phyloP scores from a whole-genome alignment of 2,888 invertebrate species.

The Alloplasta piceator region DNA sequence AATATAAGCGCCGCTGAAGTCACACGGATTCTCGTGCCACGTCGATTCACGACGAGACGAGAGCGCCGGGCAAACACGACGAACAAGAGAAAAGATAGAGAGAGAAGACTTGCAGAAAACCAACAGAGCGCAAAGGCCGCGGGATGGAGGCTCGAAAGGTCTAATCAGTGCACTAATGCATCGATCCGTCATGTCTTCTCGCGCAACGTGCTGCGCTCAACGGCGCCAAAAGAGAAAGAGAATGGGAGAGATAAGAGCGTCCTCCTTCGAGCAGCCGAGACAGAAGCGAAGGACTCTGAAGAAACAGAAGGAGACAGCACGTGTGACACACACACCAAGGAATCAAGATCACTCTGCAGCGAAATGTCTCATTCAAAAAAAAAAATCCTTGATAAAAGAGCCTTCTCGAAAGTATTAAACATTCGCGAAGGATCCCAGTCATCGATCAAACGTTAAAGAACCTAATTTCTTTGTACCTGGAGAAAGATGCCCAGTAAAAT shows the following conservation, averaged over 20 bases:
- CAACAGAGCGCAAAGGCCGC: constrained; percentile 7
- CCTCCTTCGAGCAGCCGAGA: constrained; percentile 20
- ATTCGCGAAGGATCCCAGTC: no score
- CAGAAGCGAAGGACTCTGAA: constrained; percentile 20
- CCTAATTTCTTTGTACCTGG: no score
- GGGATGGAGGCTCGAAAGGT: constrained; percentile 59
- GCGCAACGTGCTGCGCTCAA: constrained; percentile 65
- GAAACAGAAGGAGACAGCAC: constrained; percentile 36
- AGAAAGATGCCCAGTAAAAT: no score
- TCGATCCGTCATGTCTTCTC: constrained; percentile 78
- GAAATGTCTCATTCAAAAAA: background rate
- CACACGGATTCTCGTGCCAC: constrained; percentile 55
- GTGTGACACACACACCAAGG: constrained; percentile 25
- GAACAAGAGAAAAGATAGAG: constrained; percentile 20
- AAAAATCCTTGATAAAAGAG: no score
- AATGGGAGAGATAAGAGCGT: constrained; percentile 45
- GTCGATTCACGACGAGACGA: constrained; percentile 41
- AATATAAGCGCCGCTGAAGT: constrained; percentile 46
- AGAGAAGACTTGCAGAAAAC: background rate
- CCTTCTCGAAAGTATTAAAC: no score
- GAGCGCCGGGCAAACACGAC: constrained; percentile 21
- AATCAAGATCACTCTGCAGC: constrained; percentile 2
- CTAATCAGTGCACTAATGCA: constrained; percentile 80
- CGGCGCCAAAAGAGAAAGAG: constrained; percentile 26
- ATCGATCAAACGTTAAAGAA: no score